phyloP scores from a whole-genome alignment of 1,140 invertebrate genomes.

The Rhyacophila brunnea region DNA sequence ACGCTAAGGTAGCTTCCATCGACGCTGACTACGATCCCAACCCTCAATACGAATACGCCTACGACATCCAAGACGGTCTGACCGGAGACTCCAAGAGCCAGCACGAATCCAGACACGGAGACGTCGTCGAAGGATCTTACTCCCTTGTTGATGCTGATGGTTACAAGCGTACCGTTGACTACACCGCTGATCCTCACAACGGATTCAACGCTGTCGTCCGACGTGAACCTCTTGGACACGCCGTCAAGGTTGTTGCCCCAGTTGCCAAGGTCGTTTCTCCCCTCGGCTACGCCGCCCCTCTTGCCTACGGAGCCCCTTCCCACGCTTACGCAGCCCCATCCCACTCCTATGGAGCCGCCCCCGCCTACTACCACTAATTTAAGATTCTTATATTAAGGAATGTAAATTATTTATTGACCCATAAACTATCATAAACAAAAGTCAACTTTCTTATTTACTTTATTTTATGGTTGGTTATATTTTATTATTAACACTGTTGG shows the following conservation, averaged over 20 bases:
- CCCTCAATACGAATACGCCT: slow-evolving; percentile 58
- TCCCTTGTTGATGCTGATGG: slow-evolving; percentile 58
- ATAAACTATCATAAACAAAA: slow-evolving; percentile 25
- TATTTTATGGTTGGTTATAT: no score
- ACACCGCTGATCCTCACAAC: slow-evolving; percentile 57
- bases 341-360: slow-evolving; percentile 31
- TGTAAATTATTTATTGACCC: no score
- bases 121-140: slow-evolving; percentile 58
- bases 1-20: slow-evolving; percentile 17
- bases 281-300: slow-evolving; percentile 36
- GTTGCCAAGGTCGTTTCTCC: slow-evolving; percentile 43
- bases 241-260: slow-evolving; percentile 41
- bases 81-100: slow-evolving; percentile 62
- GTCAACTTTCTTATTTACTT: no score
- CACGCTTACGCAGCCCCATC: slow-evolving; percentile 34
- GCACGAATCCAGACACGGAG: slow-evolving; percentile 57
- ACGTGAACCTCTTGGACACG: slow-evolving; percentile 46
- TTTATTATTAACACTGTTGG: no score
- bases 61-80: slow-evolving; percentile 58
- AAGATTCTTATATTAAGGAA: not conserved
- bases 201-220: slow-evolving; percentile 53
- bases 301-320: slow-evolving; percentile 26
- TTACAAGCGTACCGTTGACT: slow-evolving; percentile 57
- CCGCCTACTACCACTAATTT: slow-evolving; percentile 25
- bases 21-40: slow-evolving; percentile 51